Conservation (phyloP, 2,113 vertebrate genomes). For the Corythaixoides concolor region DNA sequence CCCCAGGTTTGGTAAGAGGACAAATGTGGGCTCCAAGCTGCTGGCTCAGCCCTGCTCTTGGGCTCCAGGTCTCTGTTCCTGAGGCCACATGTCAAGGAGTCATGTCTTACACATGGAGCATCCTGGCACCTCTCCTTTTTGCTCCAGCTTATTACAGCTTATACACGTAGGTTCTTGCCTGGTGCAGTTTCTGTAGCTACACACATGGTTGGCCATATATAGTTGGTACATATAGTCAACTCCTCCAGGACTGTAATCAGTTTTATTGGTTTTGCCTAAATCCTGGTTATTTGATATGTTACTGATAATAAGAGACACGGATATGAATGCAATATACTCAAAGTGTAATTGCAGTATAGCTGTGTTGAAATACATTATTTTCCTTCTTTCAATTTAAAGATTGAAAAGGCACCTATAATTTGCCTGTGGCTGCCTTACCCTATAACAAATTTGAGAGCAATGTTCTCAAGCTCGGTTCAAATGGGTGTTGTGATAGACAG, state of each 20-base stretch:
- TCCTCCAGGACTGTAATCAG: neutral
- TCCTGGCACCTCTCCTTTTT: neutral
- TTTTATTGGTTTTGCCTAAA: neutral
- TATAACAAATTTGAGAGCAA: neutral
- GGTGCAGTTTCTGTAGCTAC: neutral
- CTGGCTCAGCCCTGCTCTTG: neutral
- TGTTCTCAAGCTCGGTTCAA: neutral
- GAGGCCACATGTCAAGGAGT: accelerated
- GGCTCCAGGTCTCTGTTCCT: neutral
- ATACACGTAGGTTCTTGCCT: accelerated
- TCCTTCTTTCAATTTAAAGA: neutral
- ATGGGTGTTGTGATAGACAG: neutral
- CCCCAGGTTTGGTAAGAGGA: neutral
- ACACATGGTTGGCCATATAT: accelerated
- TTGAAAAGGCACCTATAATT: neutral
- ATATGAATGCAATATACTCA: neutral
- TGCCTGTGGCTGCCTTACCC: neutral
- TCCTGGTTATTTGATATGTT: neutral
- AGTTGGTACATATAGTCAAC: neutral
- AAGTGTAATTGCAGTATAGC: neutral
- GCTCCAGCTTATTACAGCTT: neutral
- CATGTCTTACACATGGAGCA: neutral
- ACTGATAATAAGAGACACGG: neutral
- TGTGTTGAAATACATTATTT: neutral
- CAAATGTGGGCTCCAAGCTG: neutral